These are phyloP conservation scores for Mastacembelus armatus DNA, from an alignment of 2,797 vertebrate genomes.

Conservation along the genomic window DNA sequence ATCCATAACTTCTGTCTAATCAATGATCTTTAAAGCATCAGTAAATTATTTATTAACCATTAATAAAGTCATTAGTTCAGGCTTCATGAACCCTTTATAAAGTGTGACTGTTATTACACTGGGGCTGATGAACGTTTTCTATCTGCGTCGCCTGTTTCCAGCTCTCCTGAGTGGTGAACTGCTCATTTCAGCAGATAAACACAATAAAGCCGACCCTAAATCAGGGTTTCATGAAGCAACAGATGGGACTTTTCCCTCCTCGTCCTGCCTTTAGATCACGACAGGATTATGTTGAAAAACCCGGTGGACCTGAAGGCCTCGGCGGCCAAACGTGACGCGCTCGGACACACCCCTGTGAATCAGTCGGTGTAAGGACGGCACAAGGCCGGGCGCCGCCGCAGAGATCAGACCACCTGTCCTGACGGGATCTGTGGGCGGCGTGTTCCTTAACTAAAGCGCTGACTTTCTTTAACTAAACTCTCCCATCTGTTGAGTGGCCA, in stretches of 20 bases:
- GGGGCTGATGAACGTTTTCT: too few species aligned
- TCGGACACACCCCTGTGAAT: conserved; percentile 56
- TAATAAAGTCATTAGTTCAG: too few species aligned
- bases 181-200: too few species aligned
- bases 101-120: too few species aligned
- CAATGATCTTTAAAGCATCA: too few species aligned
- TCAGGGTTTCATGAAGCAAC: conserved; percentile 23
- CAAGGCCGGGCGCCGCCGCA: background rate
- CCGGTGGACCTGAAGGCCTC: conserved; percentile 44
- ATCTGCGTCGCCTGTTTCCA: background rate
- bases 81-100: too few species aligned
- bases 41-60: too few species aligned
- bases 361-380: conserved; percentile 64
- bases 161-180: too few species aligned
- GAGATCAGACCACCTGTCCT: conserved; percentile 91
- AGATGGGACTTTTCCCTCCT: conserved; percentile 46
- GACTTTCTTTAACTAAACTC: conserved; percentile 86
- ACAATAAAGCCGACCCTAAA: conserved; percentile 19
- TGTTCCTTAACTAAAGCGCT: conserved; percentile 84
- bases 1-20: too few species aligned
- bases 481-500: conserved; percentile 96
- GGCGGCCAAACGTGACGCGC: conserved; percentile 19
- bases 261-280: background rate
- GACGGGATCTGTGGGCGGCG: conserved; percentile 61
- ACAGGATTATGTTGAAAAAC: conserved; percentile 27